These are phyloP conservation scores for Ormyrus labotus DNA, from an alignment of 2,888 invertebrate species.

Conservation along the genomic window DNA sequence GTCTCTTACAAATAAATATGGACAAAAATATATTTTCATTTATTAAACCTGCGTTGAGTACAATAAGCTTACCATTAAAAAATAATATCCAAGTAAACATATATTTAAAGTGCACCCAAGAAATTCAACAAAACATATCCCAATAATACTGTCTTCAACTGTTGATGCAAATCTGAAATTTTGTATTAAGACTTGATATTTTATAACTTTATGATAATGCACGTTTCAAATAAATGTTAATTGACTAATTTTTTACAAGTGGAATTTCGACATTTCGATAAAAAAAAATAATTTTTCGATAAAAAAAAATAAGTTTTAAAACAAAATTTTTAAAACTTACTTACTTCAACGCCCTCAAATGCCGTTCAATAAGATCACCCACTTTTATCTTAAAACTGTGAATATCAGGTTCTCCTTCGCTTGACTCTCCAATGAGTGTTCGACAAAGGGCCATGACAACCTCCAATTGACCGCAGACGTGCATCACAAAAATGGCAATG, in stretches of 20 bases:
- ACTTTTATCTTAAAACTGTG: no score
- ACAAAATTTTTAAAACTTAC: no score
- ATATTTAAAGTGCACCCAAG: slow-evolving; percentile 69
- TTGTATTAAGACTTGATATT: neutral
- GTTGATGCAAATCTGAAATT: slow-evolving; percentile 63
- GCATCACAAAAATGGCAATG: neutral
- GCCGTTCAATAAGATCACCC: neutral
- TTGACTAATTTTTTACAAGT: neutral
- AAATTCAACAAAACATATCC: slow-evolving; percentile 68
- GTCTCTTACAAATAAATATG: neutral
- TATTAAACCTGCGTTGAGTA: no score
- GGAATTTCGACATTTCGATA: neutral
- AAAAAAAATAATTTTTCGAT: neutral
- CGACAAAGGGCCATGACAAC: neutral
- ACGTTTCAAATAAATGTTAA: neutral
- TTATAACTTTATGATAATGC: neutral
- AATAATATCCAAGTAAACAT: slow-evolving; percentile 68
- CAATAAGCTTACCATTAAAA: slow-evolving; percentile 63
- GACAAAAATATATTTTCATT: neutral
- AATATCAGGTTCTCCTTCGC: no score
- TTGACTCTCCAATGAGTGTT: neutral
- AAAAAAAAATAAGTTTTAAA: no score
- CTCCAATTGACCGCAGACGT: neutral
- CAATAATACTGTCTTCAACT: slow-evolving; percentile 64
- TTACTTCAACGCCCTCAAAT: neutral